phyloP scores from a whole-genome alignment of 2,797 vertebrate genomes.

The Esox masquinongy region DNA sequence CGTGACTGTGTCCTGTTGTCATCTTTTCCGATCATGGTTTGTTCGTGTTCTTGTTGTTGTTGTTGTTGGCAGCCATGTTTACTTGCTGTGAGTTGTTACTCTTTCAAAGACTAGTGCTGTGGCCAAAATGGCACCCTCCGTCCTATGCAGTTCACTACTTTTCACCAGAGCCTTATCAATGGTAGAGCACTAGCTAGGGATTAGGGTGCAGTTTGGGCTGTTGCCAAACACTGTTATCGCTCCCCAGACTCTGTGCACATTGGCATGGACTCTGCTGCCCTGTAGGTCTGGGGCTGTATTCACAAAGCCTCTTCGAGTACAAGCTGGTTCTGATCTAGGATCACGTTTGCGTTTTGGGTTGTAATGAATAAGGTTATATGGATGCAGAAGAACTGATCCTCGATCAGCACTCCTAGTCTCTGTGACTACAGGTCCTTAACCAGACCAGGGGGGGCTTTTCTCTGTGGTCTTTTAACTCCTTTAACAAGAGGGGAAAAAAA shows the following conservation, averaged over 20 bases:
- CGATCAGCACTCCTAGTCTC: background rate
- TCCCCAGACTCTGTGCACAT: conserved; percentile 45
- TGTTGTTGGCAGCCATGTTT: conserved; percentile 15
- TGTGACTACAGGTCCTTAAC: background rate
- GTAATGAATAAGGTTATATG: conserved; percentile 7
- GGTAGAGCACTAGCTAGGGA: background rate
- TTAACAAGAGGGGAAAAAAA: too few species aligned
- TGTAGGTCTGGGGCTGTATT: conserved; percentile 28
- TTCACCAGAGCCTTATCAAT: background rate
- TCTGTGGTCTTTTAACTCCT: background rate
- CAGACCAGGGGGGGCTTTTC: background rate
- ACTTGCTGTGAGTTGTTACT: conserved; percentile 18
- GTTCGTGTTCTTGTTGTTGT: conserved; percentile 10
- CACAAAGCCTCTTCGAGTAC: background rate
- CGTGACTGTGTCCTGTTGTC: conserved; percentile 31
- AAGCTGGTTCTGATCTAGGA: background rate
- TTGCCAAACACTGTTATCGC: conserved; percentile 20
- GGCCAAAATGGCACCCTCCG: background rate
- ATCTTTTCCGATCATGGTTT: conserved; percentile 14
- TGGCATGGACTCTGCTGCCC: conserved; percentile 34
- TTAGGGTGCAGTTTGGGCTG: background rate
- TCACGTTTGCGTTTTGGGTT: conserved; percentile 13
- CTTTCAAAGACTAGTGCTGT: conserved; percentile 34
- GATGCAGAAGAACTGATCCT: too few species aligned
- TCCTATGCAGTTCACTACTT: background rate